Evolutionary conservation across 1,140 invertebrate genomes (phyloP).

Genomic region (Lethrus apterus): DNA sequence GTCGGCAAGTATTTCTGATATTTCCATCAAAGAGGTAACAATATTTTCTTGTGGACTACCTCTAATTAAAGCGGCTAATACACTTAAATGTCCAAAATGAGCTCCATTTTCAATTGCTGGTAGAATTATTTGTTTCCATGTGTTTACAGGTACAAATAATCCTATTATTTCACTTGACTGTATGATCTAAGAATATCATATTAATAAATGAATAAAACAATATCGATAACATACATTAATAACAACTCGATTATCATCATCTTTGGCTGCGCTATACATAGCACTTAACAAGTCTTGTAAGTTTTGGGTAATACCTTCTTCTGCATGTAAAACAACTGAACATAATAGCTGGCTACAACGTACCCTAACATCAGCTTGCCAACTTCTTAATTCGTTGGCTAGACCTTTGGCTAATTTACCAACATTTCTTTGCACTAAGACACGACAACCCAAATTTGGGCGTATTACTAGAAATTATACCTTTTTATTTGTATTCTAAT

Average conservation of each 20-base stretch:
- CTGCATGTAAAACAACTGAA: conserved; percentile 59
- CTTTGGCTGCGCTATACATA: conserved; percentile 51
- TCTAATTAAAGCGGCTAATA: conserved; percentile 45
- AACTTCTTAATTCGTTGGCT: conserved; percentile 59
- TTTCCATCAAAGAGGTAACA: conserved; percentile 25
- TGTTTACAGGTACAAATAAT: conserved; percentile 52
- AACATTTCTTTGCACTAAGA: conserved; percentile 59
- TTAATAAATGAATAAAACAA: conserved; percentile 14
- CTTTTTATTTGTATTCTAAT: conserved; percentile 6
- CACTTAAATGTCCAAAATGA: conserved; percentile 45
- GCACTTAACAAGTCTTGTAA: conserved; percentile 51
- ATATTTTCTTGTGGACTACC: conserved; percentile 38
- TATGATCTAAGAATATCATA: conserved; percentile 41
- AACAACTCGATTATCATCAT: conserved; percentile 53
- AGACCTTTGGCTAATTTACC: conserved; percentile 59
- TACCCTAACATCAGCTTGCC: conserved; percentile 61
- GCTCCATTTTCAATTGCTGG: conserved; percentile 44
- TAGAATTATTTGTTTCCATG: conserved; percentile 45
- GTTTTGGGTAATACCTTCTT: conserved; percentile 60
- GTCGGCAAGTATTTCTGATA: conserved; percentile 35
- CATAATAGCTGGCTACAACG: conserved; percentile 67
- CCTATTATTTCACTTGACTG: conserved; percentile 53
- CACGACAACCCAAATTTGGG: conserved; percentile 69
- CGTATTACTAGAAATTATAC: conserved; percentile 45
- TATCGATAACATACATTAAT: conserved; percentile 48